Percentiles rank a stretch among this genome's conserved stretches.
Conservation (phyloP, 2,888 invertebrate genomes). For the Oxytorus armatus region DNA sequence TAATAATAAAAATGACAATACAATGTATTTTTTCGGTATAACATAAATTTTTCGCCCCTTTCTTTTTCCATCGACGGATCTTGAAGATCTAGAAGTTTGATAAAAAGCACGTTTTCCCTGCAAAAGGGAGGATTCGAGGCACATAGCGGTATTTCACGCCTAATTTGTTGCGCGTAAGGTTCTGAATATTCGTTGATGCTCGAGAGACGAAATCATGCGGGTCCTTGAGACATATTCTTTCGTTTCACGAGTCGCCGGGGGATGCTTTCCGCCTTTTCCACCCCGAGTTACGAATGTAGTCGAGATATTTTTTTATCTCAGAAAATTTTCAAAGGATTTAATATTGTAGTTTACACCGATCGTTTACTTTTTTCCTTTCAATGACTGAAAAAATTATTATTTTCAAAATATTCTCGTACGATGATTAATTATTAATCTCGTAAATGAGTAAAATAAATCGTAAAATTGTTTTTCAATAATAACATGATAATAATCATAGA, state of each 20-base stretch:
- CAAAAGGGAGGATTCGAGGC: constrained; percentile 76
- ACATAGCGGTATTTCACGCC: constrained; percentile 81
- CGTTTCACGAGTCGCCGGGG: constrained; percentile 28
- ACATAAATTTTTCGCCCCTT: neutral
- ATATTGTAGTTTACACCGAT: too few species aligned
- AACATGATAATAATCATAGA: too few species aligned
- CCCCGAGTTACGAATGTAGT: neutral
- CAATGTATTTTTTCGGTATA: neutral
- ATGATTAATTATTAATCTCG: neutral
- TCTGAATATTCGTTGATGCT: constrained; percentile 77
- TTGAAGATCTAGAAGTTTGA: neutral
- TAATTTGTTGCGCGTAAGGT: constrained; percentile 80
- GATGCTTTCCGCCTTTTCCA: constrained; percentile 24
- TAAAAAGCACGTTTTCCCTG: constrained; percentile 5
- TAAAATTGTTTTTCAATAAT: neutral
- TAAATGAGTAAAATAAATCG: neutral
- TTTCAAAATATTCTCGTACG: neutral
- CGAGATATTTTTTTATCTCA: neutral
- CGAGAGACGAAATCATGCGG: constrained; percentile 64
- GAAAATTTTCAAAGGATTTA: too few species aligned
- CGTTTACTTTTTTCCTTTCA: too few species aligned
- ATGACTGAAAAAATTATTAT: too few species aligned
- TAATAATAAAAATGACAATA: neutral
- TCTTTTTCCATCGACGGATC: neutral
- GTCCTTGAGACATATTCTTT: constrained; percentile 56